Percentiles rank a stretch among this genome's conserved stretches.
Evolutionary conservation across 2,888 invertebrate species (phyloP).

Genomic region (Tiliacea aurago): DNA sequence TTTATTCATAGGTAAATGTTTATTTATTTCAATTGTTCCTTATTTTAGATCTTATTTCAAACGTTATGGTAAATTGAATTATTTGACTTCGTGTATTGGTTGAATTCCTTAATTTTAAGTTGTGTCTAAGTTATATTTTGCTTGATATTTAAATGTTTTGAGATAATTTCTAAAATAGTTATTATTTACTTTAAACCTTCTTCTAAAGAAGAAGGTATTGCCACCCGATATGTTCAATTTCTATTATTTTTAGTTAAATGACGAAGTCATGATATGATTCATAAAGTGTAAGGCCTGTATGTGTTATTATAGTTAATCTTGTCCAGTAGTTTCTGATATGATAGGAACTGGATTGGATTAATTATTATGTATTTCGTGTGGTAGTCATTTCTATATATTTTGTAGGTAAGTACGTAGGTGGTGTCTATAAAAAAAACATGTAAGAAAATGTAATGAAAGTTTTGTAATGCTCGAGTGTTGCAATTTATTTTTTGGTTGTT

Average conservation of each 20-base stretch:
- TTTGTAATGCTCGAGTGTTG: not conserved
- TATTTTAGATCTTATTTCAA: slow-evolving; percentile 23
- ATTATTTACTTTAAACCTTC: slow-evolving; percentile 45
- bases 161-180: slow-evolving; percentile 48
- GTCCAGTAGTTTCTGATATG: slow-evolving; percentile 17
- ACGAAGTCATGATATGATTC: slow-evolving; percentile 52
- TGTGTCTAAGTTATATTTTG: slow-evolving; percentile 22
- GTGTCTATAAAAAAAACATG: not conserved
- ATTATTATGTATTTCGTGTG: not conserved
- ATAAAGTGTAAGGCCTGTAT: slow-evolving; percentile 43
- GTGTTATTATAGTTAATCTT: slow-evolving; percentile 32
- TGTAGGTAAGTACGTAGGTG: not conserved
- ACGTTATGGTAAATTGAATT: not conserved
- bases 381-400: not conserved
- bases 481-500: not conserved
- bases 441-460: not conserved
- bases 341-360: slow-evolving; percentile 17
- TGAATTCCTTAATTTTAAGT: slow-evolving; percentile 33
- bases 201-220: slow-evolving; percentile 59
- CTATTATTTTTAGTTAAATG: slow-evolving; percentile 50
- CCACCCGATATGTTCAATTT: slow-evolving; percentile 67
- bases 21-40: slow-evolving; percentile 50
- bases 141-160: slow-evolving; percentile 29
- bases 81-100: not conserved
- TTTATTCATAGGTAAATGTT: slow-evolving; percentile 24